Percentiles rank a stretch among this genome's conserved stretches.
phyloP scores from a whole-genome alignment of 2,113 vertebrate species.

The Athene cunicularia region DNA sequence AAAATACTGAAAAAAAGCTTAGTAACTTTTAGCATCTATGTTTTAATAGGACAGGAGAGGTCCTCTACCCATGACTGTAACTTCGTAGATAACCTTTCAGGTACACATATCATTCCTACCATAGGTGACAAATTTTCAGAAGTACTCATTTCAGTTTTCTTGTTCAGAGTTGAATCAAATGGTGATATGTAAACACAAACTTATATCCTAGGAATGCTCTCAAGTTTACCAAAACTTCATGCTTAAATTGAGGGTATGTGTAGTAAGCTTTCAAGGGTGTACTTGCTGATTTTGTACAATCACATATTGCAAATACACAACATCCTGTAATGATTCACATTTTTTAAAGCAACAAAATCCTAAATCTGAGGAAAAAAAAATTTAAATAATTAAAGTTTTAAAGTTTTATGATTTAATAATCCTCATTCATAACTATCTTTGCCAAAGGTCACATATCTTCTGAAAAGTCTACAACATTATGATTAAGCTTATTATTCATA shows the following conservation, averaged over 20 bases:
- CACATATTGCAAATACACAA: background rate
- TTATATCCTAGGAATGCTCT: background rate
- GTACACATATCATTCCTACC: background rate
- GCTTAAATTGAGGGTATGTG: background rate
- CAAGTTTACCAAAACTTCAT: background rate
- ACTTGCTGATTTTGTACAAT: background rate
- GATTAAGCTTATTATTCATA: background rate
- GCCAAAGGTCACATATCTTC: background rate
- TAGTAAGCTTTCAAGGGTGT: background rate
- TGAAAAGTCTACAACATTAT: background rate
- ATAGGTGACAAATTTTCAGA: background rate
- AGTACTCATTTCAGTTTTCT: background rate
- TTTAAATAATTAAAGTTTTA: background rate
- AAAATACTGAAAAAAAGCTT: background rate
- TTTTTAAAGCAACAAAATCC: background rate
- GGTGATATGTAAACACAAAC: background rate
- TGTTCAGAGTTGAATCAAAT: background rate
- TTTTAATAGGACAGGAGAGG: background rate
- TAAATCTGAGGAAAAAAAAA: background rate
- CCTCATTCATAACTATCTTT: background rate
- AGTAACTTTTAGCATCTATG: background rate
- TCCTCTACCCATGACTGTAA: background rate
- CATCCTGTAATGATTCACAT: background rate
- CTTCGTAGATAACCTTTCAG: fast-evolving
- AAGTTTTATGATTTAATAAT: background rate